These are phyloP conservation scores for Luperina nickerlii DNA, from an alignment of 2,888 invertebrate species.

Conservation along the genomic window DNA sequence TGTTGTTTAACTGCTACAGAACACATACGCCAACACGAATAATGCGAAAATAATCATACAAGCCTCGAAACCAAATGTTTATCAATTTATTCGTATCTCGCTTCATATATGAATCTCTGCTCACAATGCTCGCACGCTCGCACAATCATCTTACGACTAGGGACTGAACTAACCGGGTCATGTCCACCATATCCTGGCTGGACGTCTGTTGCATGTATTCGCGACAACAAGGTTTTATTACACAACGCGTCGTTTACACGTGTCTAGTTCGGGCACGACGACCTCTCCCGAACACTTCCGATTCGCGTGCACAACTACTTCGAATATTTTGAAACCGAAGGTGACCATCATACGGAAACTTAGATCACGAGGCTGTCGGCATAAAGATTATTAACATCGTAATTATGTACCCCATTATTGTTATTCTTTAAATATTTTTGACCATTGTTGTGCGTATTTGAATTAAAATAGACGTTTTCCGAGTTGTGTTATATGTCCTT, in stretches of 20 bases:
- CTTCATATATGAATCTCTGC: conserved; percentile 16
- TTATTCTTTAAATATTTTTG: conserved; percentile 18
- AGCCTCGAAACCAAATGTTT: background rate
- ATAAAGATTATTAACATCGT: conserved; percentile 47
- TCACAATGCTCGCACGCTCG: conserved; percentile 25
- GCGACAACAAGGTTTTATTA: conserved; percentile 87
- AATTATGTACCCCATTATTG: conserved; percentile 39
- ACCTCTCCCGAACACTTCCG: conserved; percentile 88
- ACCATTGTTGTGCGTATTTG: conserved; percentile 36
- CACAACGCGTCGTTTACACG: conserved; percentile 83
- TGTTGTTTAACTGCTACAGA: too few species aligned
- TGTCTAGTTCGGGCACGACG: conserved; percentile 78
- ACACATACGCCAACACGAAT: background rate
- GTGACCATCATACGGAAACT: conserved; percentile 81
- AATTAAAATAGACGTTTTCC: conserved; percentile 39
- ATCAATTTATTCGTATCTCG: background rate
- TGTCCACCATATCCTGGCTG: conserved; percentile 69
- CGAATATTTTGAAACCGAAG: conserved; percentile 83
- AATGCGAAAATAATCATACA: background rate
- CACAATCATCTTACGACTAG: conserved; percentile 53
- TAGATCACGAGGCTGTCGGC: conserved; percentile 50
- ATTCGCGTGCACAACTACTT: conserved; percentile 85
- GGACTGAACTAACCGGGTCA: conserved; percentile 62
- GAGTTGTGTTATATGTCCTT: conserved; percentile 17
- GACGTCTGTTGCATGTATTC: conserved; percentile 79